Evolutionary conservation across 2,113 vertebrate genomes (phyloP).

Genomic region (Prunella himalayana): DNA sequence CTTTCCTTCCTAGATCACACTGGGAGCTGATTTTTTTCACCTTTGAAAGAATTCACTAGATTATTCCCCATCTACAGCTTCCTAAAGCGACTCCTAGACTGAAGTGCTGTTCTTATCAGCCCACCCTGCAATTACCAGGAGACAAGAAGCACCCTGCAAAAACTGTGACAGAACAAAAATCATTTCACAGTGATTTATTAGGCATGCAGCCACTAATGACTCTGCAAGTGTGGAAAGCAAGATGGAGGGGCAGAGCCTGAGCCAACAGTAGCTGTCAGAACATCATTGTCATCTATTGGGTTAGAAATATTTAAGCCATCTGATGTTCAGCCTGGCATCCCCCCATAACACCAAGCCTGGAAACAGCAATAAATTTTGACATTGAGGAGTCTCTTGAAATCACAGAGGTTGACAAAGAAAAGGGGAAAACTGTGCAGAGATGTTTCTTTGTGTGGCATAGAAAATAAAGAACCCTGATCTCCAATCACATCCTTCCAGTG

Average conservation of each 20-base stretch:
- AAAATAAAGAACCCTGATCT: neutral
- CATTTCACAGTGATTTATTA: slow-evolving; percentile 6
- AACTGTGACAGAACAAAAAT: slow-evolving; percentile 8
- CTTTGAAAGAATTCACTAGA: neutral
- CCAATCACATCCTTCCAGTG: neutral
- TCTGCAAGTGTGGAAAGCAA: slow-evolving; percentile 14
- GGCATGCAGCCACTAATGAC: slow-evolving; percentile 2
- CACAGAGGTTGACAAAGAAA: neutral
- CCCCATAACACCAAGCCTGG: neutral
- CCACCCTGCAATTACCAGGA: neutral
- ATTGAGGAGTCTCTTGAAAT: neutral
- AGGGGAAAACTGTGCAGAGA: neutral
- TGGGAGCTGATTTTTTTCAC: neutral
- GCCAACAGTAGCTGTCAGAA: slow-evolving; percentile 26
- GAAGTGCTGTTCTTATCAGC: neutral
- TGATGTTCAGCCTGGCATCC: neutral
- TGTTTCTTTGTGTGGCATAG: neutral
- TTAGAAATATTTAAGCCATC: slow-evolving; percentile 18
- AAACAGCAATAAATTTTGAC: neutral
- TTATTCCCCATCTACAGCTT: neutral
- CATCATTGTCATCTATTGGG: neutral
- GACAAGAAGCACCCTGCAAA: neutral
- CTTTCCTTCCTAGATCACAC: neutral
- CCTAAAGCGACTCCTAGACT: neutral
- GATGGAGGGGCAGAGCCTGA: neutral